Percentiles rank a stretch among this genome's conserved stretches.
Conservation (phyloP, 1,140 invertebrate species). For the Microvelia longipes region DNA sequence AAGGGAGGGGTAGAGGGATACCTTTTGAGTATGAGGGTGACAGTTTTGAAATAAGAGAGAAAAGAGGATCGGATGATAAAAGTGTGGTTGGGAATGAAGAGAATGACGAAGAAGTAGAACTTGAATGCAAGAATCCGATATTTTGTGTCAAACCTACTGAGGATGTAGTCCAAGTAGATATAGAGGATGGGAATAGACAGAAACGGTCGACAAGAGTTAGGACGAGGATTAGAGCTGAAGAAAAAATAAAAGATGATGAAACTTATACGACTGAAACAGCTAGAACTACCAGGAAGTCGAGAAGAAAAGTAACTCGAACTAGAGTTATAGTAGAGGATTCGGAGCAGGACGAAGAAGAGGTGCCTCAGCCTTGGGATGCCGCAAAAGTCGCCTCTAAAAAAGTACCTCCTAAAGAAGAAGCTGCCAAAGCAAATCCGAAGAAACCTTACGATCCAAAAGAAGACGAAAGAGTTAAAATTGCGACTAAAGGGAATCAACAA, state of each 20-base stretch:
- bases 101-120: not conserved
- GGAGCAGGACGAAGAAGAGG: not conserved
- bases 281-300: not conserved
- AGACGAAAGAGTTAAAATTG: not conserved
- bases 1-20: not conserved
- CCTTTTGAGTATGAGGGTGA: not conserved
- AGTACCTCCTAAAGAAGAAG: too few species aligned
- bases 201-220: not conserved
- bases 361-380: too few species aligned
- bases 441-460: not conserved
- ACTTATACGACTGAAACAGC: too few species aligned
- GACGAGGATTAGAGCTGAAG: too few species aligned
- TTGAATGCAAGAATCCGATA: not conserved
- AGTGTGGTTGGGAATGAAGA: not conserved
- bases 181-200: not conserved
- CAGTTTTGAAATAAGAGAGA: slow-evolving; percentile 1
- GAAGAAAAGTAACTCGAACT: not conserved
- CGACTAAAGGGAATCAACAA: not conserved
- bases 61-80: not conserved
- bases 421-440: not conserved
- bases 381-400: not conserved
- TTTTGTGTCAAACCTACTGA: not conserved
- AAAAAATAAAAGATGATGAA: not conserved
- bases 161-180: not conserved
- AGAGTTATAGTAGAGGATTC: not conserved